Evolutionary conservation across 1,140 invertebrate genomes (phyloP).

Genomic region (Cotesia typhae): DNA sequence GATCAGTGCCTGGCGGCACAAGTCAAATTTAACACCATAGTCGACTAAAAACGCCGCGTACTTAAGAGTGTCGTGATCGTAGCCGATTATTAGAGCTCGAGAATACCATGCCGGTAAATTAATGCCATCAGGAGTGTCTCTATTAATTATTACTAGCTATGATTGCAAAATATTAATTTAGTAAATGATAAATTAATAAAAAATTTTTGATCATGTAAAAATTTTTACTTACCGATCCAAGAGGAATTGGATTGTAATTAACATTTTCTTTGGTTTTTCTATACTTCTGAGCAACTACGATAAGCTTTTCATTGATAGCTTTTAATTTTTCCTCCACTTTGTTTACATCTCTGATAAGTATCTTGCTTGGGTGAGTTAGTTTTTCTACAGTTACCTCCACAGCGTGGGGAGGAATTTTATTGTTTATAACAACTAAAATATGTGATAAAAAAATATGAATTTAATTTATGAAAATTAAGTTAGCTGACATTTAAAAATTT

Average conservation of each 20-base stretch:
- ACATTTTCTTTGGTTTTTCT: not conserved
- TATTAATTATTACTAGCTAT: conserved; percentile 44
- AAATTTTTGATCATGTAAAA: not conserved
- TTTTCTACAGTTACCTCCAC: not conserved
- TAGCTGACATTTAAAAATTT: no score
- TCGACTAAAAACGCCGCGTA: conserved; percentile 53
- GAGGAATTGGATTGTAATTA: not conserved
- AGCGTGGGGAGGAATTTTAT: not conserved
- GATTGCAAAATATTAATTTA: conserved; percentile 16
- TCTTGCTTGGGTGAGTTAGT: not conserved
- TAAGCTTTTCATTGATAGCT: not conserved
- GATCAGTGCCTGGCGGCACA: conserved; percentile 44
- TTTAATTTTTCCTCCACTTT: no score
- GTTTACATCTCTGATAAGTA: not conserved
- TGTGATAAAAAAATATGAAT: no score
- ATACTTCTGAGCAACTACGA: not conserved
- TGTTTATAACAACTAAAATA: no score
- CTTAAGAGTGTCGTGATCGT: conserved; percentile 30
- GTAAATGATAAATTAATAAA: not conserved
- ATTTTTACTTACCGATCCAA: not conserved
- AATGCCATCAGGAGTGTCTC: conserved; percentile 29
- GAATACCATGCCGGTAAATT: conserved; percentile 48
- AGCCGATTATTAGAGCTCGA: conserved; percentile 45
- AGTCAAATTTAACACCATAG: conserved; percentile 47
- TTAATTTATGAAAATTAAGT: no score